Evolutionary conservation across 2,797 vertebrate genomes (phyloP), one percentile per base, ranked within the genome.

Genomic region (Periparus ater): DNA sequence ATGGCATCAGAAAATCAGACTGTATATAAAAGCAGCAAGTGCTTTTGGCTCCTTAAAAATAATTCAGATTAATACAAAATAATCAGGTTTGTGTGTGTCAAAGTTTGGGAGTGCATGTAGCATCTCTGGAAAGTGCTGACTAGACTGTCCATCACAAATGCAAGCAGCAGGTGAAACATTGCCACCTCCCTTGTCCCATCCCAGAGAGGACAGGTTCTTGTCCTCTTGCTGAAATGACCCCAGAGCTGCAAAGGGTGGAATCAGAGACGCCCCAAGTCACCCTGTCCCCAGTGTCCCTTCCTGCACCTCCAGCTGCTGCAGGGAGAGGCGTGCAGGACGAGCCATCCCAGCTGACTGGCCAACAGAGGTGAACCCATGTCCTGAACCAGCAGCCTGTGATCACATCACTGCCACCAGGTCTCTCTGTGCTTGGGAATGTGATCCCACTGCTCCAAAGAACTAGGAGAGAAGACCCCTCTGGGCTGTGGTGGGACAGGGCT

Each of bases 351-450:
- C 30, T 6, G 5, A n/a, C 45, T 0, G 1, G 25, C 36, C 6
- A 4, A 7, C 4, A 4, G 57, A 17, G 23, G 4, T 9, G 58
- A 66, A 30, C 15, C 77, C 51, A 19, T 0, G 1, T 30, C n/a
- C 48, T 67, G 68, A 55, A 66, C 23, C 2, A 3, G 53, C 55
- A 68, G 32, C 13, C 4, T 7, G 30, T 7, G n/a, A 32, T 66
- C 44, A 36, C 1, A 3, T n/a, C 1, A 0, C 40, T 6, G 3
- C 29, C 10, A 3, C 0, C 0, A 51, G 48, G 17, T 16, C n/a
- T 70, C 62, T 25, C 78, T 2, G 5, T 77, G 67, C 61, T 62
- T 72, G 44, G 50, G 13, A 72, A 80, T 0, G 2, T 6, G 25
- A 88, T 32, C 21, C 34, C 2, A 0, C 15, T 66, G 11, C 57